These are phyloP conservation scores for Pemphigus obesinymphae DNA, from an alignment of 1,140 invertebrate species.

Conservation along the genomic window DNA sequence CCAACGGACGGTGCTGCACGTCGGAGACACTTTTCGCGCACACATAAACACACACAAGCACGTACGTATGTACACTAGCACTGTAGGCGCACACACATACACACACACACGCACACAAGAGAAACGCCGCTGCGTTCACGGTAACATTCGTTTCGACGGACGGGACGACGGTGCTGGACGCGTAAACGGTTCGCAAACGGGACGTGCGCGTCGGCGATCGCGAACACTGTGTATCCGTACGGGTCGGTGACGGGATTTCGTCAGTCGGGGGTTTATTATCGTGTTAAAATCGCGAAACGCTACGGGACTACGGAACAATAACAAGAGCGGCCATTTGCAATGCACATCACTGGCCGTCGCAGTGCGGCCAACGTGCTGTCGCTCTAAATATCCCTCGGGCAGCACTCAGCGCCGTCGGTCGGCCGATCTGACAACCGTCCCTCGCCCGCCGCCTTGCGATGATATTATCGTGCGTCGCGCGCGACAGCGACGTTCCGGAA, in stretches of 20 bases:
- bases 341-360: slow-evolving; percentile 62
- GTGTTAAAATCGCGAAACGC: slow-evolving; percentile 57
- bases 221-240: slow-evolving; percentile 44
- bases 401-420: not conserved
- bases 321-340: slow-evolving; percentile 75
- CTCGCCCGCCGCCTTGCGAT: not conserved
- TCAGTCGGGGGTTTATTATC: slow-evolving; percentile 59
- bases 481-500: not conserved
- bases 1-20: slow-evolving; percentile 16
- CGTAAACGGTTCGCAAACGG: slow-evolving; percentile 49
- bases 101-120: slow-evolving; percentile 1
- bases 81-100: not conserved
- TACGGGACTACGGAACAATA: slow-evolving; percentile 62
- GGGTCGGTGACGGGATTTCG: slow-evolving; percentile 53
- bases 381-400: not conserved
- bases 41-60: not conserved
- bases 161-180: slow-evolving; percentile 46
- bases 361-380: slow-evolving; percentile 45
- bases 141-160: slow-evolving; percentile 49
- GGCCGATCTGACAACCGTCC: not conserved
- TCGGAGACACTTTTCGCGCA: slow-evolving; percentile 17
- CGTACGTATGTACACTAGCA: not conserved
- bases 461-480: too few species aligned
- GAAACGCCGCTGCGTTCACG: slow-evolving; percentile 49
- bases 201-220: slow-evolving; percentile 50